These are phyloP conservation scores for Aricia artaxerxes DNA, from an alignment of 2,888 invertebrate genomes.

Conservation along the genomic window DNA sequence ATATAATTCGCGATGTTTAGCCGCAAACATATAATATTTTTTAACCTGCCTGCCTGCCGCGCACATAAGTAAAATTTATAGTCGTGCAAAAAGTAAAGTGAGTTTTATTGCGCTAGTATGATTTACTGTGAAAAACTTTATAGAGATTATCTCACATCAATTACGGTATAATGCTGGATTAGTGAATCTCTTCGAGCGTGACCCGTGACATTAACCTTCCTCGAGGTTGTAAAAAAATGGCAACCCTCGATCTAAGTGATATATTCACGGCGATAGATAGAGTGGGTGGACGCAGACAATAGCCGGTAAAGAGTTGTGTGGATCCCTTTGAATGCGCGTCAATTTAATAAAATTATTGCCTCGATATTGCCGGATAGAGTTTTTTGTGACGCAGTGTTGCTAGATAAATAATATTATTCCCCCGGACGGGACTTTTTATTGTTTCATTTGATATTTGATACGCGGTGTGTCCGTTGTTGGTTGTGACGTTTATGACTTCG, in stretches of 20 bases:
- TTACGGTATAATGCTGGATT: not conserved
- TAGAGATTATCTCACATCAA: not conserved
- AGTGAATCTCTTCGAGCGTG: not conserved
- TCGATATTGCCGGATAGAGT: slow-evolving; percentile 29
- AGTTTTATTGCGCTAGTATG: not conserved
- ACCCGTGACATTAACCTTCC: not conserved
- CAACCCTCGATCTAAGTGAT: slow-evolving; percentile 30
- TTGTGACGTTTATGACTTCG: slow-evolving; percentile 18
- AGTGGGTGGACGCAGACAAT: slow-evolving; percentile 31
- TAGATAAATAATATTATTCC: slow-evolving; percentile 26
- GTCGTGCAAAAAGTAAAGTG: not conserved
- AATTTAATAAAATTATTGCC: slow-evolving; percentile 31
- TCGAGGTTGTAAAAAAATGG: slow-evolving; percentile 5
- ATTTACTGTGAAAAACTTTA: not conserved
- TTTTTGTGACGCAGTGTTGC: slow-evolving; percentile 29
- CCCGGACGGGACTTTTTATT: slow-evolving; percentile 21
- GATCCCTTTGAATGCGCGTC: slow-evolving; percentile 30
- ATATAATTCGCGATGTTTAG: not conserved
- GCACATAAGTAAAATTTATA: not conserved
- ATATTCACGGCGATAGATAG: slow-evolving; percentile 30
- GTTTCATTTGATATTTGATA: slow-evolving; percentile 28
- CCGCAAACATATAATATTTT: not conserved
- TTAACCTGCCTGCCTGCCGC: not conserved
- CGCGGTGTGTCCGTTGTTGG: not conserved
- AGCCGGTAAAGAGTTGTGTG: slow-evolving; percentile 31